Conservation (phyloP, 1,140 invertebrate genomes). For the Brachionus paranguensis region DNA sequence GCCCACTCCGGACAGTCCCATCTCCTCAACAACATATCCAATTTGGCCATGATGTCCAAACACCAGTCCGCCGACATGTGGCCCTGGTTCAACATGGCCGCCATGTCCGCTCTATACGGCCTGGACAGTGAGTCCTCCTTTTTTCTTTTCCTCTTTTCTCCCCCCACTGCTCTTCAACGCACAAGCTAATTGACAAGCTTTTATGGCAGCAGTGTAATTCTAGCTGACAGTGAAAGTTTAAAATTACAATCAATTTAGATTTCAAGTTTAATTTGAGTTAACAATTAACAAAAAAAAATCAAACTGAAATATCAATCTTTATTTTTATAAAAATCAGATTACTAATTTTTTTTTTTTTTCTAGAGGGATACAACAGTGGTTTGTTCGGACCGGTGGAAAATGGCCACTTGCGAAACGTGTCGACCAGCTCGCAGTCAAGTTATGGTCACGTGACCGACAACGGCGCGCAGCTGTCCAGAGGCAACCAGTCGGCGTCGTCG, state of each 20-base stretch:
- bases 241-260: slow-evolving; percentile 28
- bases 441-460: background rate
- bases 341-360: background rate
- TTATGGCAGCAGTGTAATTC: background rate
- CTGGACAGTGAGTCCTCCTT: background rate
- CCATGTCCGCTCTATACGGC: slow-evolving; percentile 18
- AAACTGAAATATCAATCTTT: background rate
- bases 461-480: background rate
- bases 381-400: background rate
- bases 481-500: background rate
- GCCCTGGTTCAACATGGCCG: slow-evolving; percentile 32
- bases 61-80: background rate
- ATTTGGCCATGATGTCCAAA: background rate
- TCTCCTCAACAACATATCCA: slow-evolving; percentile 1
- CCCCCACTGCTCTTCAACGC: too few species aligned
- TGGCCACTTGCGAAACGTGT: background rate
- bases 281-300: background rate
- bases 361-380: background rate
- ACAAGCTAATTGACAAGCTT: slow-evolving; percentile 9
- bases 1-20: background rate
- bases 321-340: background rate
- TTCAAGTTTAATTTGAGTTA: slow-evolving; percentile 7
- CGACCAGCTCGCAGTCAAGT: too few species aligned
- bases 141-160: background rate
- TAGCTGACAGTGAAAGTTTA: slow-evolving; percentile 26